Evolutionary conservation across 2,888 invertebrate genomes (phyloP).

Genomic region (Argynnis bischoffii): DNA sequence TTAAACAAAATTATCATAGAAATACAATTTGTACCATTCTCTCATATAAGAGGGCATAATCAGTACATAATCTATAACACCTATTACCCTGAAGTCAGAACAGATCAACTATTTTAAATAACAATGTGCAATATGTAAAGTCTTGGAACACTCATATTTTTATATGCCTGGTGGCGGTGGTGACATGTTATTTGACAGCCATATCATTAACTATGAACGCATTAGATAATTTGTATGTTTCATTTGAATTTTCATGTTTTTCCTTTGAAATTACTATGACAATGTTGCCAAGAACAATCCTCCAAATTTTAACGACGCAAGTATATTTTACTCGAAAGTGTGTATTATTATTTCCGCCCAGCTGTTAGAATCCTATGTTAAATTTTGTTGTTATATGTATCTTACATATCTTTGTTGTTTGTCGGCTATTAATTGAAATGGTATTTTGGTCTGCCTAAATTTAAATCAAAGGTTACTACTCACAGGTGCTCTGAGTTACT

Average conservation of each 20-base stretch:
- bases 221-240: slow-evolving; percentile 28
- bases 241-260: slow-evolving; percentile 26
- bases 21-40: too few relatives aligned
- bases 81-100: neutral
- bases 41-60: too few relatives aligned
- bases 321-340: slow-evolving; percentile 4
- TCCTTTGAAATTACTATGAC: slow-evolving; percentile 2
- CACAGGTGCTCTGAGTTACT: slow-evolving; percentile 53
- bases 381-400: slow-evolving; percentile 28
- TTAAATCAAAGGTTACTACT: slow-evolving; percentile 54
- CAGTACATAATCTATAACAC: neutral
- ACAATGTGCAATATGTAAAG: slow-evolving; percentile 5
- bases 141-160: slow-evolving; percentile 13
- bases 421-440: slow-evolving; percentile 60
- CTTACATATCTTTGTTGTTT: slow-evolving; percentile 47
- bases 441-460: slow-evolving; percentile 66
- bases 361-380: slow-evolving; percentile 24
- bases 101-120: slow-evolving; percentile 5
- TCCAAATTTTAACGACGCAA: slow-evolving; percentile 5
- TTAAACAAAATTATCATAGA: neutral
- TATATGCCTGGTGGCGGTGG: slow-evolving; percentile 16
- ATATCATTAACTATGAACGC: slow-evolving; percentile 23
- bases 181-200: slow-evolving; percentile 26
- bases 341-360: slow-evolving; percentile 26
- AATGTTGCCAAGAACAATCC: slow-evolving; percentile 29